Base-by-base conservation (phyloP, 2,113 vertebrate species). In the Hippopotamus amphibius region DNA sequence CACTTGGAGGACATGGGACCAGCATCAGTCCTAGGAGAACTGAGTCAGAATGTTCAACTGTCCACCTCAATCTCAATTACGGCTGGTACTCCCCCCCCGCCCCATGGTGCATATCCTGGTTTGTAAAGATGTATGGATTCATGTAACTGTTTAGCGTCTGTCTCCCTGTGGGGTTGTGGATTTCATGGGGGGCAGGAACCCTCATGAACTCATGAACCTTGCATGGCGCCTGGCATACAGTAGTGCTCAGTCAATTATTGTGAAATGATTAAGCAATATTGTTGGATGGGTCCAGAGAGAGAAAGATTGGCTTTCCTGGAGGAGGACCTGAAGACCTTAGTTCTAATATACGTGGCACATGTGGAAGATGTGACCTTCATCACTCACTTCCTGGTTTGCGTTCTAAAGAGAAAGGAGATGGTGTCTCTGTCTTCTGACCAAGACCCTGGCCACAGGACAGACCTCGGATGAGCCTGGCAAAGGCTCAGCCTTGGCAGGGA, bases 41-140 rank as follows among this genome's bases (percentile, higher is more conserved):
- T 15, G 74, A 69, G 50, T 21, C 28, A 10, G 46, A 21, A 1
- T 0, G n/a, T 33, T 19, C 0, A 12, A 12, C 46, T 3, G 33
- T 30, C n/a, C 1, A 2, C 13, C 57, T 26, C 0, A 3, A 0
- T n/a, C 43, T 57, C n/a, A 2, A 1, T 2, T 1, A 3, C 24
- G 83, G 28, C 12, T 21, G 57, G 3, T 5, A 0, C 55, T 6
- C 28, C 12, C 14, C 12, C 14, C 26, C 43, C 2, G 6, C 21
- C 33, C 26, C 30, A 0, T 0, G 1, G n/a, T 15, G 12, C 33
- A 0, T 2, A 3, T 12, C 57, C 71, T 66, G 83, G 76, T 72
- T 41, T 19, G 57, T 7, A 5, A 9, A 15, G 5, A 12, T 14
- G 37, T 6, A 0, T 5, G 26, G 24, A 1, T 37, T 26, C 26